phyloP scores from a whole-genome alignment of 2,113 vertebrate genomes.

The Chionomys nivalis region DNA sequence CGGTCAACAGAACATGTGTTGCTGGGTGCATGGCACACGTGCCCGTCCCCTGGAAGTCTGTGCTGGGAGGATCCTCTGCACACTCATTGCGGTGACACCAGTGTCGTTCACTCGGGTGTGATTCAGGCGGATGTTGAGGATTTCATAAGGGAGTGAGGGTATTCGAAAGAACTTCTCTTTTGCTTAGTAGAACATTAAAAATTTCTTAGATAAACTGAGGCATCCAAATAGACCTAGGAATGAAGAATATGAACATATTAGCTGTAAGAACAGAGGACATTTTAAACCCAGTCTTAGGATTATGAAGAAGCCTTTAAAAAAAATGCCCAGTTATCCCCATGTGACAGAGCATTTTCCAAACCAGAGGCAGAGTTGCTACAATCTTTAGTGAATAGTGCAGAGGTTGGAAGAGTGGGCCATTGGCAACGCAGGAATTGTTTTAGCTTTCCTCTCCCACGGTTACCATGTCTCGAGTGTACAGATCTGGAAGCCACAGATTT shows the following conservation, averaged over 20 bases:
- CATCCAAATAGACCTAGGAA: not conserved
- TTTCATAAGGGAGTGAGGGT: not conserved
- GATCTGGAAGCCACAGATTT: not conserved
- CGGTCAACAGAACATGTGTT: not conserved
- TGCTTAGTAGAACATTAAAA: not conserved
- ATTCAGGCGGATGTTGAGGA: not conserved
- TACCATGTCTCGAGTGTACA: too few relatives aligned
- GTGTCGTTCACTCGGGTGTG: not conserved
- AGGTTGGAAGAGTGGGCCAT: not conserved
- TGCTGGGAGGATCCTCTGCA: not conserved
- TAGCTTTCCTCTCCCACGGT: not conserved
- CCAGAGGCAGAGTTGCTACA: not conserved
- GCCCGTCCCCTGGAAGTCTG: not conserved
- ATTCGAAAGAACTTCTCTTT: not conserved
- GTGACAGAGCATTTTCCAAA: not conserved
- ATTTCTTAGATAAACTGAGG: not conserved
- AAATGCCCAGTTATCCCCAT: rapidly evolving
- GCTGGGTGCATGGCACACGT: rapidly evolving
- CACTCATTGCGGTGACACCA: not conserved
- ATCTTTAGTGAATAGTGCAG: not conserved
- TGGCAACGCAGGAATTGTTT: not conserved
- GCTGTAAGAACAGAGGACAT: too few relatives aligned
- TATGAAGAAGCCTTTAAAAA: not conserved
- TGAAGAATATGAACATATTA: rapidly evolving
- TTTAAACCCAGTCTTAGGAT: not conserved